A percentile compares a stretch with the other conserved stretches of the same genome.
Evolutionary conservation across 2,113 vertebrate genomes (phyloP).

Genomic region (Phylloscopus trochiloides): DNA sequence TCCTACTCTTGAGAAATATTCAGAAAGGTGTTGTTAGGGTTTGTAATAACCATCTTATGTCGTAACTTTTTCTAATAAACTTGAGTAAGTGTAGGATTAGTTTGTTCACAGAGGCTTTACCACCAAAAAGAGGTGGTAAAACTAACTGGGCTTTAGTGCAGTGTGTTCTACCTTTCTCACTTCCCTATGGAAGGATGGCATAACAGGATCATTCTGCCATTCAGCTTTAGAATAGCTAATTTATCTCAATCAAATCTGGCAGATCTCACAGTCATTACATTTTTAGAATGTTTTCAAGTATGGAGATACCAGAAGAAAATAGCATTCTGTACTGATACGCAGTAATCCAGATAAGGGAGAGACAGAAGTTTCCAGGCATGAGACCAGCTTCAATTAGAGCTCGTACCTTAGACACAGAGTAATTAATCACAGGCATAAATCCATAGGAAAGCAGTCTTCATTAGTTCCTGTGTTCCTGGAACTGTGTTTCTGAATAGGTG

Average conservation of each 20-base stretch:
- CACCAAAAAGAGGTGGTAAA: neutral
- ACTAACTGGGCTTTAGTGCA: neutral
- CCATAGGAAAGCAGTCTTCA: neutral
- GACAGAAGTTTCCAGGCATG: neutral
- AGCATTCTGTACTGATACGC: neutral
- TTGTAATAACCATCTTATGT: neutral
- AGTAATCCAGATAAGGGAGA: neutral
- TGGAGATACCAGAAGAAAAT: neutral
- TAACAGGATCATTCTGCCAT: fast-evolving
- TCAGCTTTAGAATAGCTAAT: neutral
- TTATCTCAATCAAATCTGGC: neutral
- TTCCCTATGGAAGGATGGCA: neutral
- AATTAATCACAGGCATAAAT: slow-evolving; percentile 23
- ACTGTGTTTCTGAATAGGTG: neutral
- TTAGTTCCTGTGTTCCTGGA: slow-evolving; percentile 13
- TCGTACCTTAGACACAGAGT: neutral
- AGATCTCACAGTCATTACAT: neutral
- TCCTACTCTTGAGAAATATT: neutral
- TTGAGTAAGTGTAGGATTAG: neutral
- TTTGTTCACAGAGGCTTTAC: neutral
- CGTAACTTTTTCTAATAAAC: neutral
- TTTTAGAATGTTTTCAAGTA: neutral
- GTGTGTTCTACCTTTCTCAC: neutral
- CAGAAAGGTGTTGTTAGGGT: neutral
- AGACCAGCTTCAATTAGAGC: slow-evolving; percentile 17